phyloP scores from a whole-genome alignment of 1,140 invertebrate genomes.

The Radopholus similis region DNA sequence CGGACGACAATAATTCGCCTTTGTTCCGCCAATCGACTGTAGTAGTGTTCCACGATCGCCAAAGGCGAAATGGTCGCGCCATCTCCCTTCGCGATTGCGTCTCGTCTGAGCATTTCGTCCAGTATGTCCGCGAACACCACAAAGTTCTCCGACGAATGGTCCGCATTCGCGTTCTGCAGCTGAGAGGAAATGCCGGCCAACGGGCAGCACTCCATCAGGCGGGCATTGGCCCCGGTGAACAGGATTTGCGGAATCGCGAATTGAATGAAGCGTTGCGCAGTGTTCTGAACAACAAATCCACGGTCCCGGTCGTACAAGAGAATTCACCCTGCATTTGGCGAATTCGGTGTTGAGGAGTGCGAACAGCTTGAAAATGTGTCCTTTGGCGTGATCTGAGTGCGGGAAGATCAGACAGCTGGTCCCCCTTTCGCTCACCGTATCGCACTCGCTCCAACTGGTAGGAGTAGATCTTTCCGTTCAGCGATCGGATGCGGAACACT shows the following conservation, averaged over 20 bases:
- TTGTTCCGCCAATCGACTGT: conserved; percentile 14
- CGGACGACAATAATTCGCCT: background rate
- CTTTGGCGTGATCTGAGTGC: conserved; percentile 9
- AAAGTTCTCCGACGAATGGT: conserved; percentile 23
- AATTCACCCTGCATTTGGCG: conserved; percentile 25
- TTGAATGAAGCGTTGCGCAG: conserved; percentile 28
- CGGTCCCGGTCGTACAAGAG: background rate
- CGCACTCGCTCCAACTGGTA: conserved; percentile 21
- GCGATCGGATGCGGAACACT: conserved; percentile 17
- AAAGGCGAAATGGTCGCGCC: conserved; percentile 10
- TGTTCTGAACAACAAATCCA: conserved; percentile 18
- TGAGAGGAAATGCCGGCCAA: conserved; percentile 17
- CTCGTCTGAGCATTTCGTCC: conserved; percentile 6
- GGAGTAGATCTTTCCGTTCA: conserved; percentile 35
- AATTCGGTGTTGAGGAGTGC: conserved; percentile 27
- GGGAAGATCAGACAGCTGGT: too few relatives aligned
- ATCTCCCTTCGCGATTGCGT: background rate
- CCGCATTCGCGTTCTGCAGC: background rate
- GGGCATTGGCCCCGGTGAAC: conserved; percentile 4
- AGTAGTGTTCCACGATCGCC: conserved; percentile 21
- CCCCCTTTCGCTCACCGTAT: too few relatives aligned
- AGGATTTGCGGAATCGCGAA: conserved; percentile 29
- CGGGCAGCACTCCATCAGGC: conserved; percentile 25
- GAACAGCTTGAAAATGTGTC: conserved; percentile 26
- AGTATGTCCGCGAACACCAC: conserved; percentile 21